These are phyloP conservation scores for Agrypnia vestita DNA, from an alignment of 1,140 invertebrate species.

Conservation along the genomic window DNA sequence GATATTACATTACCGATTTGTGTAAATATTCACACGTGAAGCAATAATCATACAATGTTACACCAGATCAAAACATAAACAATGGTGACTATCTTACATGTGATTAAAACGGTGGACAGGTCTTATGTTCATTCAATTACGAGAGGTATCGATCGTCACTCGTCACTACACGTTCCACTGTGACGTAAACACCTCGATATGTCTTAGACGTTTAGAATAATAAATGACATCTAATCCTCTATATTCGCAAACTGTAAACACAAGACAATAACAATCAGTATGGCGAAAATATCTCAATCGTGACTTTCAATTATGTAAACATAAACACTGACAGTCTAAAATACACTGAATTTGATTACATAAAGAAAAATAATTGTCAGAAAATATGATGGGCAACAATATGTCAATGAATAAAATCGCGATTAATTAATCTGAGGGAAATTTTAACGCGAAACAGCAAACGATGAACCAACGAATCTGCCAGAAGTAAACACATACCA, in stretches of 20 bases:
- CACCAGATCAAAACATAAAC: conserved; percentile 54
- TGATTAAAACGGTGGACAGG: conserved; percentile 22
- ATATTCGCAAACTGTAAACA: conserved; percentile 47
- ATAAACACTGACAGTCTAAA: conserved; percentile 9
- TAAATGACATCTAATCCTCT: conserved; percentile 40
- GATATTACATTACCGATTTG: neutral
- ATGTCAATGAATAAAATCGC: conserved; percentile 27
- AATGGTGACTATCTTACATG: conserved; percentile 46
- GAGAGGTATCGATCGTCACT: conserved; percentile 44
- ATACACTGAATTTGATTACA: neutral
- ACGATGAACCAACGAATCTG: conserved; percentile 7
- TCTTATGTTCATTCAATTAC: conserved; percentile 14
- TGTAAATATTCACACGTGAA: conserved; percentile 46
- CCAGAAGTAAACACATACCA: conserved; percentile 44
- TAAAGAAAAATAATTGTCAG: neutral
- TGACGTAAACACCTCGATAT: conserved; percentile 44
- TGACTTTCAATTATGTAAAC: conserved; percentile 47
- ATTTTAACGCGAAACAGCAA: conserved; percentile 34
- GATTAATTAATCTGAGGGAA: conserved; percentile 27
- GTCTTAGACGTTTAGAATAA: conserved; percentile 39
- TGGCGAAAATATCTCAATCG: conserved; percentile 47
- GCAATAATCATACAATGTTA: conserved; percentile 42
- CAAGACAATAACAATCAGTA: conserved; percentile 53
- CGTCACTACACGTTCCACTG: conserved; percentile 51
- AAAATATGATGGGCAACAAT: neutral